A percentile compares a stretch with the other conserved stretches of the same genome.
Conservation (phyloP, 2,113 vertebrate genomes). For the Pheucticus melanocephalus region DNA sequence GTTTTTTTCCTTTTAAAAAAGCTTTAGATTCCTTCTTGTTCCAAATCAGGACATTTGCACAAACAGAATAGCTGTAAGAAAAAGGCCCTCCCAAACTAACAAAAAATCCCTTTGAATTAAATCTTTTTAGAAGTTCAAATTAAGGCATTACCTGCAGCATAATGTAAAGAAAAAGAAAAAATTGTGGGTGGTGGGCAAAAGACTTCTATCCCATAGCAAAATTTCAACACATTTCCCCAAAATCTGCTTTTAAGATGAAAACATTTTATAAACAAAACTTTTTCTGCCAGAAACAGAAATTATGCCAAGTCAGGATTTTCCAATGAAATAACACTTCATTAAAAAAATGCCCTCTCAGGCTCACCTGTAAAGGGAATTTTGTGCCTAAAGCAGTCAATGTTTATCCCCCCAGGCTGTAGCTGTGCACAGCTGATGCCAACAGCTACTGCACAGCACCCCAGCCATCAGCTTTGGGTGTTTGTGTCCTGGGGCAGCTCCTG, state of each 20-base stretch:
- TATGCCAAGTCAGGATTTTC: not conserved
- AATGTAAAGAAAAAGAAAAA: not conserved
- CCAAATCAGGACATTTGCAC: not conserved
- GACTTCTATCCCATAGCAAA: not conserved
- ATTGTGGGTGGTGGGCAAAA: not conserved
- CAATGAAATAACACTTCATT: not conserved
- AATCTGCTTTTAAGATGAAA: not conserved
- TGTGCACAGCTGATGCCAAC: not conserved
- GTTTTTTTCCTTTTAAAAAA: not conserved
- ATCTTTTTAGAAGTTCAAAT: not conserved
- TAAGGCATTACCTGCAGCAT: not conserved
- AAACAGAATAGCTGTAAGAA: not conserved
- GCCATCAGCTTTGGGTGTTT: rapidly evolving
- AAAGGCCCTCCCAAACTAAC: not conserved
- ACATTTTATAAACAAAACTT: not conserved
- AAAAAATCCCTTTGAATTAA: not conserved
- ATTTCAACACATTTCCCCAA: not conserved
- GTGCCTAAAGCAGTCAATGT: rapidly evolving
- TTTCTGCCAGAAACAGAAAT: not conserved
- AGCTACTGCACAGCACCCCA: rapidly evolving
- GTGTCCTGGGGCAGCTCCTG: not conserved
- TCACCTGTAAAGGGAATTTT: not conserved
- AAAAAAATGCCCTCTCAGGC: not conserved
- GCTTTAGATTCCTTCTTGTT: not conserved
- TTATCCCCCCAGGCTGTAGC: not conserved